phyloP scores from a whole-genome alignment of 92 coral and sea anemone species.

The Heliopora coerulea region DNA sequence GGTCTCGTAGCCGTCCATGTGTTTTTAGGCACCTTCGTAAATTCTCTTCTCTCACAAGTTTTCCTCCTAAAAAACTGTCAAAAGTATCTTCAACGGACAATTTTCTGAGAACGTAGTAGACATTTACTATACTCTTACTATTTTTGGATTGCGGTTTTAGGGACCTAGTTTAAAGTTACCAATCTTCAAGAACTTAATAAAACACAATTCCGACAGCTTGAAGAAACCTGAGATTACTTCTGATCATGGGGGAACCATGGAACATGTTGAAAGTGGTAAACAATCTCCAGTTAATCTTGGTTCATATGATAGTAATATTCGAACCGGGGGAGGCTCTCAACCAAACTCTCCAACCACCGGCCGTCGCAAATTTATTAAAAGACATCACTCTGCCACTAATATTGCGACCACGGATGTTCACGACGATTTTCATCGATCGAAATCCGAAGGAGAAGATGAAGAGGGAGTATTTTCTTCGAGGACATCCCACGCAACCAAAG shows the following conservation, averaged over 20 bases:
- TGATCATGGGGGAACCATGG: neutral
- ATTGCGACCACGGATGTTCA: conserved; percentile 14
- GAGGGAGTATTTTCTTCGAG: neutral
- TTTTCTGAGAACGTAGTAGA: no score
- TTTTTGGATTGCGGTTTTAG: no score
- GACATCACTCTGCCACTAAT: conserved; percentile 34
- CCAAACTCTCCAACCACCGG: conserved; percentile 31
- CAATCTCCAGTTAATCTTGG: conserved; percentile 7
- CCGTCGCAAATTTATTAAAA: conserved; percentile 33
- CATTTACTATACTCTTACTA: no score
- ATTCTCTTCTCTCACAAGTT: no score
- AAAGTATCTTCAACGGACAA: no score
- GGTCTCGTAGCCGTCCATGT: no score
- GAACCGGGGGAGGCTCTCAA: conserved; percentile 9
- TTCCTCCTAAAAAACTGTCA: no score
- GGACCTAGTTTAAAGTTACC: conserved; percentile 30
- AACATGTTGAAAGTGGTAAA: conserved; percentile 13
- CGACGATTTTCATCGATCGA: conserved; percentile 34
- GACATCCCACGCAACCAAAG: conserved; percentile 58
- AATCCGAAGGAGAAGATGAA: conserved; percentile 42
- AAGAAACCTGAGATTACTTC: conserved; percentile 16
- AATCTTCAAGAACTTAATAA: conserved; percentile 24
- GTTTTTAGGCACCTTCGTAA: no score
- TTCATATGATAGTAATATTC: neutral
- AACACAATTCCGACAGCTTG: conserved; percentile 18